phyloP scores from a whole-genome alignment of 2,797 vertebrate species.

The Ctenochaetus hawaiiensis region DNA sequence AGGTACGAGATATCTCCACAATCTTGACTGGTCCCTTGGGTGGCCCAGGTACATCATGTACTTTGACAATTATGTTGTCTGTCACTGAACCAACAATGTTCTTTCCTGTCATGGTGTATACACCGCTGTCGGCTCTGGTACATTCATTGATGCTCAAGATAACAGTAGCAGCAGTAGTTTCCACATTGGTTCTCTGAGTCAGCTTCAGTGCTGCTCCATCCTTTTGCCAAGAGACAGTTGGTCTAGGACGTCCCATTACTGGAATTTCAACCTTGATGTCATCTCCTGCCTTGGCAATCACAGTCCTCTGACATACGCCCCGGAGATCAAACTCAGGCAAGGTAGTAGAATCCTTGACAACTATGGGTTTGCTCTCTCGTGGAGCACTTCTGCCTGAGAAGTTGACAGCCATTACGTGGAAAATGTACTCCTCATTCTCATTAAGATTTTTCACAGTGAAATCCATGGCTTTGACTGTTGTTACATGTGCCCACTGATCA shows the following conservation, averaged over 20 bases:
- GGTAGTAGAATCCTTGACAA: constrained; percentile 92
- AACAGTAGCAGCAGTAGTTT: constrained; percentile 92
- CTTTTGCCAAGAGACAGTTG: constrained; percentile 95
- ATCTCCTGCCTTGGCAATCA: constrained; percentile 95
- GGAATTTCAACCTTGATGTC: constrained; percentile 98
- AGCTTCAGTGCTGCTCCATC: constrained; percentile 90
- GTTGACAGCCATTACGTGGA: constrained; percentile 98
- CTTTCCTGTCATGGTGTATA: constrained; percentile 92
- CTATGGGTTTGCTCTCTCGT: constrained; percentile 91
- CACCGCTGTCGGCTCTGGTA: constrained; percentile 90
- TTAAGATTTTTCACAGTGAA: constrained; percentile 94
- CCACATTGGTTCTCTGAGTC: constrained; percentile 92
- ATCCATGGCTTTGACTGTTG: constrained; percentile 92
- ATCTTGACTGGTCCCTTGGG: constrained; percentile 96
- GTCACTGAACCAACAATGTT: constrained; percentile 95
- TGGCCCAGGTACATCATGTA: constrained; percentile 97
- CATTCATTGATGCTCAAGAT: constrained; percentile 94
- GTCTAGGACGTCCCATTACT: constrained; percentile 94
- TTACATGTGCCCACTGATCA: constrained; percentile 95
- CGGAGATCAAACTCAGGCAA: constrained; percentile 95
- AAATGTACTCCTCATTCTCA: constrained; percentile 96
- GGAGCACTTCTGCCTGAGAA: constrained; percentile 94
- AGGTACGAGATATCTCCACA: constrained; percentile 94
- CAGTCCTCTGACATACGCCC: constrained; percentile 92
- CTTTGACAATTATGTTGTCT: constrained; percentile 92